Base-by-base conservation (phyloP, 2,888 invertebrate genomes). In the Ptilodon capucinus region DNA sequence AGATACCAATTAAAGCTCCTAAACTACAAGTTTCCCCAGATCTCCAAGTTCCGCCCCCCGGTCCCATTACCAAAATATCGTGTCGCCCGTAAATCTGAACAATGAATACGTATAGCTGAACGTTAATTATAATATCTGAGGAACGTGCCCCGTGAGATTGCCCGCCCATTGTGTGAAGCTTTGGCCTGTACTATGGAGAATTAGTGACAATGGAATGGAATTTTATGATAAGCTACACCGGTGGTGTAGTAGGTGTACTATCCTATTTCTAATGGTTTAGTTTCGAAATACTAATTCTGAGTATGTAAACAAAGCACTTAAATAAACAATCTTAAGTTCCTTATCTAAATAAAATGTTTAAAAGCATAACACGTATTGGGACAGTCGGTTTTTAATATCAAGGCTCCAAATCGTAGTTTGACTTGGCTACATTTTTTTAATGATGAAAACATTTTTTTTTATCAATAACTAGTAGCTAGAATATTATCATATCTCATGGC, bases 51-150 rank as follows among this genome's bases (percentile, higher is more conserved):
- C 1, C 16, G 16, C 34, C 17, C 38, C 25, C 23, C 42, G 62
- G 76, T 78, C 67, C 64, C 57, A 71, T 75, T 71, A 76, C 54
- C 60, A 63, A 68, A 73, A 71, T 71, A 73, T 69, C 64, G 67
- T 69, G 63, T 62, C 65, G 56, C 59, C 68, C 68, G 67, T 68
- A 76, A 79, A 81, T 77, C 72, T 75, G 61, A 48, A 60, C 75
- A 77, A 79, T 81, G 77, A 77, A 77, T 74, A 76, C 71, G 67
- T 71, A 74, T 76, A 70, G 73, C 68, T 55, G 54, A 55, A 59
- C 67, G 67, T 75, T 81, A 79, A 79, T 82, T 81, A 76, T 74
- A 74, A 74, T 74, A 73, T 68, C 67, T 57, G 54, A 54, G 59
- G 57, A 25, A 64, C 72, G 65, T 73, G 72, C 62, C 71, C 63